Base-by-base conservation (phyloP, 53 echinoderm and acorn worm species). In the Apostichopus leukothele region DNA sequence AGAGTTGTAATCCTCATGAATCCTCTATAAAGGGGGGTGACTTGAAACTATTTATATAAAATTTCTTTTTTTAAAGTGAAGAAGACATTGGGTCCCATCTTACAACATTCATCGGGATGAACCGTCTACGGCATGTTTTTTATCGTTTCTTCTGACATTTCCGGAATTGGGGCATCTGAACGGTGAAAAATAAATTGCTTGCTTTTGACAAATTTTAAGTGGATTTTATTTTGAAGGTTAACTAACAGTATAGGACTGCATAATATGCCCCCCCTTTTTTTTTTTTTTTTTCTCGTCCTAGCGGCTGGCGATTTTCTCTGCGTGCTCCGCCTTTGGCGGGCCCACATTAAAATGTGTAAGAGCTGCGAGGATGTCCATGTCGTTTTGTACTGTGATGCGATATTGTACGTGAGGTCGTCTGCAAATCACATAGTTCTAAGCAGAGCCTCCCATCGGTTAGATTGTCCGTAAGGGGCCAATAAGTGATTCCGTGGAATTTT, bases 271-370 rank as follows among this genome's bases (percentile, higher is more conserved):
- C 14, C n/a, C n/a, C n/a, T n/a, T n/a, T 61, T 61, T 63, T 16
- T 63, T 13, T 9, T 6, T 9, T 63, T 13, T 11, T 63, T 63
- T 63, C 16, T 13, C 63, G 11, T 16, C 63, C 16, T 63, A 63
- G 63, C 16, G 16, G 63, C 71, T 18, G 71, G n/a, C 6, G 18
- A n/a, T 16, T 71, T 71, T 18, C 71, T 18, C 18, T n/a, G 20
- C 5, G 20, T 18, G 71, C 71, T 71, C 71, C 71, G 71, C 71
- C 71, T n/a, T 71, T 71, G 71, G 71, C 71, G 18, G 71, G 71
- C 71, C 71, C 71, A 71, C 71, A 71, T 71, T 71, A 71, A 71
- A 71, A 71, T 71, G 71, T 39, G 39, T 71, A 71, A 71, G 71
- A 71, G 71, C 71, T 71, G 71, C 18, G 20, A 71, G 71, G 6